phyloP scores from a whole-genome alignment of 2,888 invertebrate species.

The Netelia fuscicornis region DNA sequence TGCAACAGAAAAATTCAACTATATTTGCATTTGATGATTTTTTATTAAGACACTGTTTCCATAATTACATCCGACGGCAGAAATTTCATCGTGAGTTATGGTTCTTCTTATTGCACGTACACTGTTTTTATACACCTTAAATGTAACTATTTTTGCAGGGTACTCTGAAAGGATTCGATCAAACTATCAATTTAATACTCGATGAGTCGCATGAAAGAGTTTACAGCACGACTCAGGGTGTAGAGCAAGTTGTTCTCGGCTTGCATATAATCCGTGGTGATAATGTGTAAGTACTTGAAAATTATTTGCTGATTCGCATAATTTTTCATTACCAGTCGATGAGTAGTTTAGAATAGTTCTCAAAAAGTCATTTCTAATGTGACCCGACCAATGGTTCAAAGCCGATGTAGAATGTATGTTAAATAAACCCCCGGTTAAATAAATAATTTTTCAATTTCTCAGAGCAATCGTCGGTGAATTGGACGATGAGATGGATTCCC shows the following conservation, averaged over 20 bases:
- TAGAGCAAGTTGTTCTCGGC: conserved; percentile 98
- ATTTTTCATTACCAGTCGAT: not conserved
- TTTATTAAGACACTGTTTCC: conserved; percentile 91
- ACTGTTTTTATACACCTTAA: conserved; percentile 42
- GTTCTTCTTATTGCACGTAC: not conserved
- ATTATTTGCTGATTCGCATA: not conserved
- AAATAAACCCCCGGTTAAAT: conserved; percentile 19
- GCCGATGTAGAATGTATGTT: not conserved
- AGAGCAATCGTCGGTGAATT: conserved; percentile 93
- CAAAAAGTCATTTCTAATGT: not conserved
- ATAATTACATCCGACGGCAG: conserved; percentile 98
- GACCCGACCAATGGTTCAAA: not conserved
- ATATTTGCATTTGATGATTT: conserved; percentile 61
- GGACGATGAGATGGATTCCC: conserved; percentile 93
- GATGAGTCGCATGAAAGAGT: conserved; percentile 99
- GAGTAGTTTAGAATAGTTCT: not conserved
- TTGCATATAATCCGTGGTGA: conserved; percentile 99
- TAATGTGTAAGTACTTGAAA: conserved; percentile 91
- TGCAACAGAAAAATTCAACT: not conserved
- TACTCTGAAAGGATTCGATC: conserved; percentile 98
- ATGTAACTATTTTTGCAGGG: conserved; percentile 87
- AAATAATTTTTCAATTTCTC: conserved; percentile 75
- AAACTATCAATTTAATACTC: conserved; percentile 98
- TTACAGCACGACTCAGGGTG: conserved; percentile 96
- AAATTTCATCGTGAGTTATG: conserved; percentile 93